phyloP scores from a whole-genome alignment of 2,888 invertebrate genomes.

The Sesia bembeciformis region DNA sequence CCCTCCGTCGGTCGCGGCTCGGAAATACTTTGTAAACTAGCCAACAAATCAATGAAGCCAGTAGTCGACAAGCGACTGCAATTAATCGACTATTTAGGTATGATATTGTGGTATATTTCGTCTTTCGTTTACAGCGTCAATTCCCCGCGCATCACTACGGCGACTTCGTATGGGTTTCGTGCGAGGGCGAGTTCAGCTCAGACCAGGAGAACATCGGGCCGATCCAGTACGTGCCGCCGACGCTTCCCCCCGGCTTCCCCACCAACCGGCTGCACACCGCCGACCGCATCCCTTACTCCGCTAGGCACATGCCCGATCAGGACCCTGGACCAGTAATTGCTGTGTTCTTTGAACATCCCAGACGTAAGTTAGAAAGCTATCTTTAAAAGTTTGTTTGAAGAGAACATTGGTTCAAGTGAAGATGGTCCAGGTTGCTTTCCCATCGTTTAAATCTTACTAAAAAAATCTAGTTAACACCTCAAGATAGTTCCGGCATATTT shows the following conservation, averaged over 20 bases:
- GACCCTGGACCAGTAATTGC: slow-evolving; percentile 49
- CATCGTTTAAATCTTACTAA: too few species aligned
- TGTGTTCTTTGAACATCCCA: slow-evolving; percentile 54
- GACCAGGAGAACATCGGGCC: slow-evolving; percentile 85
- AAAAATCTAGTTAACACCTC: too few species aligned
- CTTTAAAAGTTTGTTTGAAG: background rate
- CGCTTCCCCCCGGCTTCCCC: slow-evolving; percentile 74
- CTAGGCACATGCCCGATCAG: slow-evolving; percentile 42
- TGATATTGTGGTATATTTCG: background rate
- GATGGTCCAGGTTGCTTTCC: too few species aligned
- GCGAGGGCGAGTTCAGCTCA: slow-evolving; percentile 83
- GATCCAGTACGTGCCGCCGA: slow-evolving; percentile 79
- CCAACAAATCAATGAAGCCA: too few species aligned
- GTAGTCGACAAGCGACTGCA: too few species aligned
- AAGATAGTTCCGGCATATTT: too few species aligned
- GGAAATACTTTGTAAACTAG: too few species aligned
- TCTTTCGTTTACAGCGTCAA: slow-evolving; percentile 25
- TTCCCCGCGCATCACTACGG: slow-evolving; percentile 51
- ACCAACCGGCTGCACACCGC: slow-evolving; percentile 50
- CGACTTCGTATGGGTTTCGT: slow-evolving; percentile 86
- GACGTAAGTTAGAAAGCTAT: slow-evolving; percentile 31
- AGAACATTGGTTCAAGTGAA: too few species aligned
- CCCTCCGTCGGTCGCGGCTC: too few species aligned
- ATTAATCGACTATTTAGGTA: too few species aligned
- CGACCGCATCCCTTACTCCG: slow-evolving; percentile 45